A percentile compares a stretch with the other conserved stretches of the same genome.
Conservation (phyloP, 2,888 invertebrate genomes). For the Embidobia sp. region DNA sequence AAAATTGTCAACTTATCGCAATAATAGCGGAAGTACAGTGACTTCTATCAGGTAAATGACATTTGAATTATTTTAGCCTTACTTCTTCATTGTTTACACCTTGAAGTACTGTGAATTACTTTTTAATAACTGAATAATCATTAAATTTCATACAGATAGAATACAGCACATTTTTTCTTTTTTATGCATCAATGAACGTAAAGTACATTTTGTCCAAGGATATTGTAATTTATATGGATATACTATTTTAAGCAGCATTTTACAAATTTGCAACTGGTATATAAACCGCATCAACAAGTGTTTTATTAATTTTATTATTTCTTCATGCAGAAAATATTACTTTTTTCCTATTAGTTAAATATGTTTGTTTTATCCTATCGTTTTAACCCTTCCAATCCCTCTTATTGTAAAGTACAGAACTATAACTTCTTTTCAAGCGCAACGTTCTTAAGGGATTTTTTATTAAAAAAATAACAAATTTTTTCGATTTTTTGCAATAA, state of each 20-base stretch:
- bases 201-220: constrained; percentile 47
- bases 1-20: constrained; percentile 47
- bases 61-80: constrained; percentile 67
- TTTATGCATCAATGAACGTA: constrained; percentile 58
- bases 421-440: no score
- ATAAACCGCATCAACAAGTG: no score
- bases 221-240: constrained; percentile 42
- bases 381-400: no score
- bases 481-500: no score
- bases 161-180: constrained; percentile 44
- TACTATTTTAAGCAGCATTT: constrained; percentile 31
- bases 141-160: constrained; percentile 66
- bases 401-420: no score
- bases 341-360: no score
- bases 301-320: no score
- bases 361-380: no score
- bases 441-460: no score
- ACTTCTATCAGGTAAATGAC: constrained; percentile 59
- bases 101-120: constrained; percentile 70
- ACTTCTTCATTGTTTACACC: constrained; percentile 71
- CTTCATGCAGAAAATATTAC: no score
- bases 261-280: neutral
- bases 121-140: constrained; percentile 69
- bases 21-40: constrained; percentile 59
- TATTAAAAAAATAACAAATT: no score